These are phyloP conservation scores for Ancistrus triradiatus DNA, from an alignment of 2,113 vertebrate species.

Conservation along the genomic window DNA sequence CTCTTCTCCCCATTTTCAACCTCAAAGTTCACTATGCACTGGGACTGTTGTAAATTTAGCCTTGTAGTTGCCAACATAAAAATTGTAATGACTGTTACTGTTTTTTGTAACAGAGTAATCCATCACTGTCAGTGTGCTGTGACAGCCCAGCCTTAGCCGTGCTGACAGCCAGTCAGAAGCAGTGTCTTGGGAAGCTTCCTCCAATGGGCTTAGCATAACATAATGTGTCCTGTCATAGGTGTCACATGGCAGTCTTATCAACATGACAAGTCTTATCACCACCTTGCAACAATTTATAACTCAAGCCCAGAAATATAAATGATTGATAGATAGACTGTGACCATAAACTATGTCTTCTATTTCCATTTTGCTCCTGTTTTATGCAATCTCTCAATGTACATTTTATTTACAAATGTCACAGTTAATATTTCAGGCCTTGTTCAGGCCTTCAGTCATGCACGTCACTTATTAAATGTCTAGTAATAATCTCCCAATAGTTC, in stretches of 20 bases:
- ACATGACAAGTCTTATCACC: background rate
- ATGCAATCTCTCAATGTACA: too few species aligned
- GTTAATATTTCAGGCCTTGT: too few species aligned
- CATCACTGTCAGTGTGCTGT: slow-evolving; percentile 25
- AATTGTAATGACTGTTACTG: slow-evolving; percentile 34
- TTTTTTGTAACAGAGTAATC: slow-evolving; percentile 37
- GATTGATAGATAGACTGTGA: too few species aligned
- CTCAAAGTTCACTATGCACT: slow-evolving; percentile 8
- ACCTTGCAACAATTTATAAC: too few species aligned
- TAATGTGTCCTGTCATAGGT: slow-evolving; percentile 40
- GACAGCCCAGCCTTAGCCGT: slow-evolving; percentile 28
- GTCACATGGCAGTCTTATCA: slow-evolving; percentile 20
- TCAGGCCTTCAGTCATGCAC: too few species aligned
- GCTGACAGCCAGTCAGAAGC: slow-evolving; percentile 44
- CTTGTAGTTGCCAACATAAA: slow-evolving; percentile 29
- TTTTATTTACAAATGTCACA: too few species aligned
- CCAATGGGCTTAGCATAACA: slow-evolving; percentile 37
- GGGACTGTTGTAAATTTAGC: background rate
- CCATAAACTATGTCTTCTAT: too few species aligned
- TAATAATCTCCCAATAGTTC: too few species aligned
- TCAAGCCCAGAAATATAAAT: too few species aligned
- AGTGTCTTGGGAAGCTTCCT: slow-evolving; percentile 40
- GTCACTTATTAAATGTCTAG: too few species aligned
- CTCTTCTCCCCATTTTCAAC: background rate
- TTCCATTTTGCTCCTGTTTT: too few species aligned